Base-by-base conservation (phyloP, 2,888 invertebrate genomes). In the Tenodera sinensis region DNA sequence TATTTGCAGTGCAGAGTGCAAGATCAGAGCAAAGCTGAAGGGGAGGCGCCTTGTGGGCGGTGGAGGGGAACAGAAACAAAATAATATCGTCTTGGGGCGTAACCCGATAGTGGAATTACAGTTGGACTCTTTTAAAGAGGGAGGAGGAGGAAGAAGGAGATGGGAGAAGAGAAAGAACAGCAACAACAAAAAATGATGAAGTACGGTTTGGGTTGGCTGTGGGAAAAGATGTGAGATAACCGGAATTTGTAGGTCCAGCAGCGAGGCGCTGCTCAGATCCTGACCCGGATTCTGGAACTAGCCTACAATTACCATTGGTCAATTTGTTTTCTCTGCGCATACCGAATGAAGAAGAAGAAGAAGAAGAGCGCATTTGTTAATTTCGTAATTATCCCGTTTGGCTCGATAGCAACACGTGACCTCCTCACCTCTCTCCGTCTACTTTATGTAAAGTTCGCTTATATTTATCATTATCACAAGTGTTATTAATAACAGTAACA, bases 21-120 rank as follows among this genome's bases (percentile, higher is more conserved):
- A 25, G 25, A 71, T 71, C 20, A 28, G 84, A 28, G 84, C 84
- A 4, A 2, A 27, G 28, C 34, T 12, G 88, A n/a, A n/a, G 42
- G 28, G 25, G 88, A 83, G 20, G 28, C 30, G 88, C n/a, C n/a
- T n/a, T 84, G 84, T n/a, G 84, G 81, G 88, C n/a, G 85, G 84
- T 34, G 88, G 34, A 84, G 84, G 85, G 81, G 81, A 85, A 87
- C 34, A 87, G 87, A 82, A 34, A 87, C 87, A 83, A 87, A 87
- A 87, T 87, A 87, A 87, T 87, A 87, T 87, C 82, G 87, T 87
- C 83, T 84, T 81, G 82, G 88, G 84, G 84, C 84, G 88, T 81
- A 84, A 84, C 84, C 81, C 54, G 84, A 84, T 82, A 87, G 87
- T 25, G 83, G 81, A 82, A 87, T 87, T 87, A 87, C 87, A 87